Evolutionary conservation across 1,140 invertebrate genomes (phyloP), one percentile per base, ranked within the genome.

Genomic region (Hylaeus anthracinus): DNA sequence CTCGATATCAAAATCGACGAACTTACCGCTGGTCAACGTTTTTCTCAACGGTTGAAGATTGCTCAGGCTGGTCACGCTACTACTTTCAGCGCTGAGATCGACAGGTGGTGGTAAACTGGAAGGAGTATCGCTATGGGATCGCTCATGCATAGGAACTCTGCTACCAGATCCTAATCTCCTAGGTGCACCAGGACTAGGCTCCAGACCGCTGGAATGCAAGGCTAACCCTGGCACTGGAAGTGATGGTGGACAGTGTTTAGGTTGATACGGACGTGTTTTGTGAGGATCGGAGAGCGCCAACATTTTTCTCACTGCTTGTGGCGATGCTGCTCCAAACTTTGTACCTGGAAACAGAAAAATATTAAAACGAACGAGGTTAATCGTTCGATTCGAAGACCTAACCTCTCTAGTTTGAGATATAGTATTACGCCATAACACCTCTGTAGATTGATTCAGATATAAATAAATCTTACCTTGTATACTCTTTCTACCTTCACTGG

Each of bases 231-330:
- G 92, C 88, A 89, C 95, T 91, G 91, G 94, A 90, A 92, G 92
- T 82, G 91, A 93, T 86, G 92, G 91, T 65, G 92, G 90, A 78
- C 95, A 94, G 26, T 96, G 96, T 79, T 96, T 94, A 1, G 97
- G 96, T 87, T 98, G 97, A 90, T 98, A 96, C 0, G 97, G 98
- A 70, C 97, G 95, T 14, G 97, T 98, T 94, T 98, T 99, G 73
- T 95, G 96, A 41, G 95, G 96, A 89, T 98, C 97, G 0, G 97
- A 98, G 6, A 99, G 94, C 2, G 98, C 96, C 77, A 99, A 94
- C 90, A 99, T 95, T 91, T 99, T 99, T 82, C 98, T 95, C 5
- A 99, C 98, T 1, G 98, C 98, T 93, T 99, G 98, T 4, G 98
- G 98, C 43, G 98, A 99, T 48, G 98, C 98, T 51, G 98, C 97